Base-by-base conservation (phyloP, 2,113 vertebrate species). In the Urocynchramus pylzowi region DNA sequence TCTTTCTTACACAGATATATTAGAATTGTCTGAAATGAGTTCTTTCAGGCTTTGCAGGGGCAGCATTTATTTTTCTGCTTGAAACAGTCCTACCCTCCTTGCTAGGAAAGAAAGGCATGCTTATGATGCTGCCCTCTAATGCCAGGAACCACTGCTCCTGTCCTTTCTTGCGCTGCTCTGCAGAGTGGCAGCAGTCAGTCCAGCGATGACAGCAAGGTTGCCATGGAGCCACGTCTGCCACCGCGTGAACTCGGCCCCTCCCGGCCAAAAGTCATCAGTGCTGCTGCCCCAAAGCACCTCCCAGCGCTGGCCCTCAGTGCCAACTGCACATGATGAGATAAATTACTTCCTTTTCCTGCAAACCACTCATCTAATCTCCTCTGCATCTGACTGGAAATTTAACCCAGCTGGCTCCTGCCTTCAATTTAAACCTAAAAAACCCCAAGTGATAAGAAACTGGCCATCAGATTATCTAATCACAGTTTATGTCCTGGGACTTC, bases 181-280 rank as follows among this genome's bases (percentile, higher is more conserved):
- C n/a, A 7, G 33, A 57, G 45, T 5, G 44, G 37, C 74, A 49
- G 19, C 42, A 20, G 39, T 6, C 5, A 2, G 28, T 52, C n/a
- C 17, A 8, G n/a, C 42, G 86, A 12, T 10, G 78, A 28, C 39
- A 67, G 54, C 1, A 0, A 69, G 94, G 97, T 97, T 97, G 95
- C 97, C 95, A 95, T 94, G 96, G 96, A 97, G 94, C 96, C 94
- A 15, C 8, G n/a, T 67, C 92, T 92, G 90, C 87, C 95, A 47
- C 79, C 2, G 0, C 1, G 1, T 28, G 49, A 56, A 73, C 89
- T 84, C 42, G 3, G 89, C 64, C 3, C 1, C 52, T 77, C 64
- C 68, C 12, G 44, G 61, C 89, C 75, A 68, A 56, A 95, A 93
- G 63, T 63, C 74, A 70, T 22, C 45, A 13, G 12, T 11, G 61